Evolutionary conservation across 2,888 invertebrate genomes (phyloP).

Genomic region (Yponomeuta evonymella): DNA sequence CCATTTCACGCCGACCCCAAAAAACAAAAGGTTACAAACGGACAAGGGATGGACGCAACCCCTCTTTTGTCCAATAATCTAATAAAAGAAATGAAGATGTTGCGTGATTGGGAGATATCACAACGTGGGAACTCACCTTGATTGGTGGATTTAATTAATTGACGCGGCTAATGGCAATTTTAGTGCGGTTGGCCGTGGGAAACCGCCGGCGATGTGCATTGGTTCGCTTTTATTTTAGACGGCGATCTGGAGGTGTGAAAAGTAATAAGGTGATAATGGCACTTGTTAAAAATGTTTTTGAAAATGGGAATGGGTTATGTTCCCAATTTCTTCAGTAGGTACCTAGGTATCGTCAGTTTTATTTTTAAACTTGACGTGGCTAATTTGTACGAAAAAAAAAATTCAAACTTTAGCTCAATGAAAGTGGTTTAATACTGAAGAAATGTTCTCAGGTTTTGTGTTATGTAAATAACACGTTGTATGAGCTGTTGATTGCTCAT

Average conservation of each 20-base stretch:
- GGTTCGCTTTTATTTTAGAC: slow-evolving; percentile 2
- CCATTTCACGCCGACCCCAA: slow-evolving; percentile 69
- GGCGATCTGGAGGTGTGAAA: neutral
- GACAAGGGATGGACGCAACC: slow-evolving; percentile 30
- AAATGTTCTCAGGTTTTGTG: too few relatives aligned
- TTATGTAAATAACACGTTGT: too few relatives aligned
- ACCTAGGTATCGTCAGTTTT: too few relatives aligned
- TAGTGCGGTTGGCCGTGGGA: slow-evolving; percentile 56
- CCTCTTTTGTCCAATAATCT: slow-evolving; percentile 42
- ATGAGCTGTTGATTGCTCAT: too few relatives aligned
- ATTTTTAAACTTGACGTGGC: too few relatives aligned
- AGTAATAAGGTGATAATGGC: neutral
- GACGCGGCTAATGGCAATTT: slow-evolving; percentile 43
- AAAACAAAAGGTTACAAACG: slow-evolving; percentile 53
- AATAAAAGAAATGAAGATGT: slow-evolving; percentile 70
- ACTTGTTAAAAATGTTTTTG: too few relatives aligned
- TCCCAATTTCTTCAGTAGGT: too few relatives aligned
- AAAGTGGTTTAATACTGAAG: too few relatives aligned
- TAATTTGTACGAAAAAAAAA: too few relatives aligned
- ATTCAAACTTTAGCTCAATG: too few relatives aligned
- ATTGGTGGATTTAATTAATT: slow-evolving; percentile 70
- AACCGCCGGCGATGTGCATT: slow-evolving; percentile 21
- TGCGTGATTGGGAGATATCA: slow-evolving; percentile 74
- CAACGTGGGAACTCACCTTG: slow-evolving; percentile 69
- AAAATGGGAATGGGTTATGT: too few relatives aligned